Conservation (phyloP, 2,888 invertebrate genomes). For the Oscheius sp. region DNA sequence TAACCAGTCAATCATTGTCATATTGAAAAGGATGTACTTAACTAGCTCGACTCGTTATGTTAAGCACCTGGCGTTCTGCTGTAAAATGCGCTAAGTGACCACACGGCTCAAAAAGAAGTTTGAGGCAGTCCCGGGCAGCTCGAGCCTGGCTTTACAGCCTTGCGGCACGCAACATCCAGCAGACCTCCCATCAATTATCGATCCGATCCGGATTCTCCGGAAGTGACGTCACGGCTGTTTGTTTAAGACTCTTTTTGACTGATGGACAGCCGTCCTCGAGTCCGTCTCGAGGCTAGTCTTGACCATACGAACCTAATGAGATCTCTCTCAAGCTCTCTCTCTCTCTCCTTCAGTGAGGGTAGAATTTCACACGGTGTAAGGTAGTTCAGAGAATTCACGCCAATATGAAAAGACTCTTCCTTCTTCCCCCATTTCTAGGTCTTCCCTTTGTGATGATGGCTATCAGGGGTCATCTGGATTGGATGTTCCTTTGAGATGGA, state of each 20-base stretch:
- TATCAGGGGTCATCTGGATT: too few relatives aligned
- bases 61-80: constrained; percentile 22
- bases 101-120: constrained; percentile 22
- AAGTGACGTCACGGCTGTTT: constrained; percentile 31
- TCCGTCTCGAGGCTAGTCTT: background rate
- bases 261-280: background rate
- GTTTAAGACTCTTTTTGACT: constrained; percentile 22
- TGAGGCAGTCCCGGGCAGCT: constrained; percentile 3
- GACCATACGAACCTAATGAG: background rate
- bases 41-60: constrained; percentile 22
- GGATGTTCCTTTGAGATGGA: too few relatives aligned
- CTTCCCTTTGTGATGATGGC: background rate
- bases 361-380: constrained; percentile 24
- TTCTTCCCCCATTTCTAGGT: background rate
- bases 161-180: constrained; percentile 29
- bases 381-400: constrained; percentile 13
- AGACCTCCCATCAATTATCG: constrained; percentile 36
- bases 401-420: background rate
- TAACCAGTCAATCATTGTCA: too few relatives aligned
- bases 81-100: constrained; percentile 30
- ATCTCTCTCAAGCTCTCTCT: background rate
- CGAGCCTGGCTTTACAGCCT: constrained; percentile 16
- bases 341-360: constrained; percentile 2
- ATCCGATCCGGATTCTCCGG: constrained; percentile 24
- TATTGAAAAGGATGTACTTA: background rate